Base-by-base conservation (phyloP, 2,888 invertebrate species). In the Rhaphigaster nebulosa region DNA sequence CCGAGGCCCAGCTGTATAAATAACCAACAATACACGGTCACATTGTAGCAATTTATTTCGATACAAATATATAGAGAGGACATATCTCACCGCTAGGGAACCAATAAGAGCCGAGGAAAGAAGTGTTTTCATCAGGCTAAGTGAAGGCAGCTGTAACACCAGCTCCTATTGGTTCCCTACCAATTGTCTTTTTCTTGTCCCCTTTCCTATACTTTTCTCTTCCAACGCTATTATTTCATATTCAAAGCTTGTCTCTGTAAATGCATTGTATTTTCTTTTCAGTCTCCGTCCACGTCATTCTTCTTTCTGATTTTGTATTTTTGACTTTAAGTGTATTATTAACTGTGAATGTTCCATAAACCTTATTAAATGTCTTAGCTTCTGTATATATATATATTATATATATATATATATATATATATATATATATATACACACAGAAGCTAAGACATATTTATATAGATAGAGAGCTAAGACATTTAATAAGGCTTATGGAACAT, bases 71-170 rank as follows among this genome's bases (percentile, higher is more conserved):
- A 76, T 23, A 18, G 18, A 65, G 18, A 34, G 18, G 29, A 34
- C 29, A 65, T 15, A 60, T 26, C 65, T 65, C 29, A 76, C 70
- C 34, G 70, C 34, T 20, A 10, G 38, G 20, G 29, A 65, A 65
- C 70, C 70, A 76, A 76, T 76, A 38, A 76, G 70, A 8, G 38
- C 34, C 1, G 12, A 38, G 38, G 34, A 76, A 76, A 76, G 70
- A 76, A 76, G 70, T 76, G 70, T 76, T 76, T 76, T 76, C 70
- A 76, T 76, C 70, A 20, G 38, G 70, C 38, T 76, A 76, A 76
- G 70, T 76, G 70, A 8, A 6, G 20, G 1, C 70, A 38, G 34
- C 34, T 76, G 34, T 76, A 38, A 76, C 70, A 15, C 70, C 70
- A 23, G 5, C 20, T 38, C 70, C 70, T 76, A 76, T 76, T 76